phyloP scores from a whole-genome alignment of 2,797 vertebrate species.

The Gymnodraco acuticeps region DNA sequence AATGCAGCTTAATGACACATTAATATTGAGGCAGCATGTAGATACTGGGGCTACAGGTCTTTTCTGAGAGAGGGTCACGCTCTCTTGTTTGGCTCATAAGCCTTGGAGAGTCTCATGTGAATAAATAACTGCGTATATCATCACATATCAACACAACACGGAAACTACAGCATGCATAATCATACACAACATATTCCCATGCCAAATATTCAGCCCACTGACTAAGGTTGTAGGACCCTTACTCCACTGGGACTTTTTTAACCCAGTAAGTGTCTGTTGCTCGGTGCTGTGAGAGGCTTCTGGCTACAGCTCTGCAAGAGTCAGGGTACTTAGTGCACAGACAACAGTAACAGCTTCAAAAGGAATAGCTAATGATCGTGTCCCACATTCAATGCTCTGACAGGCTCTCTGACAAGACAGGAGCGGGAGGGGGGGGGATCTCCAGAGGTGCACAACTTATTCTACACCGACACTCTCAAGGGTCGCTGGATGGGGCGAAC shows the following conservation, averaged over 20 bases:
- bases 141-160: slow-evolving; percentile 5
- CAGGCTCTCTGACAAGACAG: slow-evolving; percentile 54
- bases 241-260: slow-evolving; percentile 52
- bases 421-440: neutral
- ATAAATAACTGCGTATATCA: slow-evolving; percentile 53
- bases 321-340: slow-evolving; percentile 57
- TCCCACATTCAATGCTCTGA: slow-evolving; percentile 65
- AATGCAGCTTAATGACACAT: slow-evolving; percentile 69
- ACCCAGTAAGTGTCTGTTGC: slow-evolving; percentile 61
- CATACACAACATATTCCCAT: slow-evolving; percentile 18
- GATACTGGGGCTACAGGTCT: slow-evolving; percentile 42
- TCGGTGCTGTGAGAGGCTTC: slow-evolving; percentile 50
- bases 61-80: slow-evolving; percentile 36
- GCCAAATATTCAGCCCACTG: slow-evolving; percentile 40
- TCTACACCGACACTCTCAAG: slow-evolving; percentile 32
- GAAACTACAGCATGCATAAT: slow-evolving; percentile 24
- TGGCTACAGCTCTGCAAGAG: slow-evolving; percentile 49
- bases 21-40: slow-evolving; percentile 49
- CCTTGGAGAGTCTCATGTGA: slow-evolving; percentile 19
- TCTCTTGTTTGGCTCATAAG: slow-evolving; percentile 45
- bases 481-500: slow-evolving; percentile 41
- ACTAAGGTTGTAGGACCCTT: slow-evolving; percentile 46
- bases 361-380: slow-evolving; percentile 71
- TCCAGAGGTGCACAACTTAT: slow-evolving; percentile 36
- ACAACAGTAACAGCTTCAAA: slow-evolving; percentile 71